Conservation (phyloP, 2,888 invertebrate genomes). For the Gandaritis pyraliata region DNA sequence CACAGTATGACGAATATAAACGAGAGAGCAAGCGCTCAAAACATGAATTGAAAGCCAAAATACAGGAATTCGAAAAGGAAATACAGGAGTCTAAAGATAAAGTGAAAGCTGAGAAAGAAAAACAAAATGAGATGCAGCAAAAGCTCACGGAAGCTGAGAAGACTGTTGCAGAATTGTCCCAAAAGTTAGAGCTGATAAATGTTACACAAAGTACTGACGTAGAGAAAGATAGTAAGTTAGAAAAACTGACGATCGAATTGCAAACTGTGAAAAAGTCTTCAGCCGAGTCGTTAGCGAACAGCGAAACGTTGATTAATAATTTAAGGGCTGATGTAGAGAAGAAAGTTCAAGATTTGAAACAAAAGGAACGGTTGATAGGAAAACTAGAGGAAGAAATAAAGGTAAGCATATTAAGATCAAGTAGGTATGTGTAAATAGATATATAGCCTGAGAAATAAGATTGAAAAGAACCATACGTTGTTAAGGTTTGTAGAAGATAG, state of each 20-base stretch:
- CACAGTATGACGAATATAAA: conserved; percentile 73
- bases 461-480: no score
- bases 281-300: conserved; percentile 64
- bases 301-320: conserved; percentile 67
- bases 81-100: conserved; percentile 69
- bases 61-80: conserved; percentile 82
- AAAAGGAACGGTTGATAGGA: conserved; percentile 67
- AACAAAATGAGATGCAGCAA: conserved; percentile 66
- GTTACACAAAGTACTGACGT: conserved; percentile 71
- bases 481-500: no score
- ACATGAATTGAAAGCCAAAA: conserved; percentile 80
- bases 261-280: conserved; percentile 68
- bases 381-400: conserved; percentile 74
- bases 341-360: conserved; percentile 70
- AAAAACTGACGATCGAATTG: conserved; percentile 73
- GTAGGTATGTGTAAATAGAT: background rate
- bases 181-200: conserved; percentile 72
- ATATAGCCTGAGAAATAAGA: no score
- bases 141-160: conserved; percentile 70
- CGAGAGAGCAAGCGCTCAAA: conserved; percentile 78
- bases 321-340: conserved; percentile 69
- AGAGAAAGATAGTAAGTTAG: conserved; percentile 73
- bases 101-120: conserved; percentile 66
- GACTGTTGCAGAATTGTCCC: conserved; percentile 65
- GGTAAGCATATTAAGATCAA: conserved; percentile 60